phyloP scores from a whole-genome alignment of 1,140 invertebrate species.

The Leptinotarsa undecemlineata region DNA sequence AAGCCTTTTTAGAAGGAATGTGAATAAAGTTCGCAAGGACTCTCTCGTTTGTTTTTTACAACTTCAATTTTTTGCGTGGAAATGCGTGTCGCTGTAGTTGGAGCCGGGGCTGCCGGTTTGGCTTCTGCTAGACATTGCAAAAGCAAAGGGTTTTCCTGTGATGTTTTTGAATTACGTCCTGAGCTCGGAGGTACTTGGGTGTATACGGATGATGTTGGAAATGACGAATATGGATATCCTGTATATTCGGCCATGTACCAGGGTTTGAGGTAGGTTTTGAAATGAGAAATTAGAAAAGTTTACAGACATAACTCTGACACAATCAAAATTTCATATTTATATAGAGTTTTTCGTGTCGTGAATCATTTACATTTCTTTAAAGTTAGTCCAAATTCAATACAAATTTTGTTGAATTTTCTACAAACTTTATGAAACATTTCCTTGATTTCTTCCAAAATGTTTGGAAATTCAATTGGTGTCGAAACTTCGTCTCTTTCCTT shows the following conservation, averaged over 20 bases:
- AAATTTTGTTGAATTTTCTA: too few species aligned
- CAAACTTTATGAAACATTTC: too few species aligned
- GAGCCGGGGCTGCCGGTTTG: slow-evolving; percentile 69
- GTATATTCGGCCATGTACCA: slow-evolving; percentile 90
- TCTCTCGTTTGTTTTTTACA: neutral
- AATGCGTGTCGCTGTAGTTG: slow-evolving; percentile 66
- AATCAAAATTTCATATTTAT: too few species aligned
- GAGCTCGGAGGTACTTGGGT: slow-evolving; percentile 88
- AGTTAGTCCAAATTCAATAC: too few species aligned
- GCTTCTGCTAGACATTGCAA: slow-evolving; percentile 60
- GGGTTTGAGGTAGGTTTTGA: slow-evolving; percentile 67
- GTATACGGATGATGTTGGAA: slow-evolving; percentile 72
- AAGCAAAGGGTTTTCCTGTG: slow-evolving; percentile 56
- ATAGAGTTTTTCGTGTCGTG: too few species aligned
- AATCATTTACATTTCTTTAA: too few species aligned
- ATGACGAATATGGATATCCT: slow-evolving; percentile 74
- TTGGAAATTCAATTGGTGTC: too few species aligned
- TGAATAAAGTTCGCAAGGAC: neutral
- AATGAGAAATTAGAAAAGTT: too few species aligned
- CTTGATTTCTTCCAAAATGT: too few species aligned
- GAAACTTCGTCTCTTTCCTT: too few species aligned
- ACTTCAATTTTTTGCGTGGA: neutral
- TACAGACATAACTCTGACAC: too few species aligned
- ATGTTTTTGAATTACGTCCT: slow-evolving; percentile 72
- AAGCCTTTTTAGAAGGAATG: neutral